Evolutionary conservation across 2,888 invertebrate species (phyloP), one percentile per base, ranked within the genome.

Genomic region (Apamea crenata): DNA sequence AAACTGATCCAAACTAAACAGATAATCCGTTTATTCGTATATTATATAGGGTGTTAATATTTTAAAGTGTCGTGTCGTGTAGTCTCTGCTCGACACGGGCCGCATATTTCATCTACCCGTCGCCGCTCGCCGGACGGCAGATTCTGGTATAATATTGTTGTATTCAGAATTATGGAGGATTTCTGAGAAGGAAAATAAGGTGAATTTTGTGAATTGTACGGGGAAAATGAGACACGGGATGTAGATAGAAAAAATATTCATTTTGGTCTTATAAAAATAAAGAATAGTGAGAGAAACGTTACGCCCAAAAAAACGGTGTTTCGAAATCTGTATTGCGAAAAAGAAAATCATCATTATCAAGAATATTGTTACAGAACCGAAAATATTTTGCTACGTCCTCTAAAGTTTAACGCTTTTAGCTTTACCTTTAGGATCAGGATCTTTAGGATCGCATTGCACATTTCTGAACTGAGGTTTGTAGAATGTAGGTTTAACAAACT

Each of bases 21-120:
- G 82, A 86, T 89, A 85, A 90, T 90, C 81, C 82, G 83, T 87
- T 87, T 83, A 84, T 84, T 80, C 82, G 74, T 76, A 75, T 82
- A 89, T 89, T 88, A 88, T 86, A 88, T 88, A 87, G 85, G 86
- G 87, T 89, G 93, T 91, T 95, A 96, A 96, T 96, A 96, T 96
- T 96, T 95, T 95, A 96, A 95, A 96, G 95, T 95, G 95, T 95
- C 93, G 93, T 95, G 95, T 95, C 96, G 94, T 93, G 94, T 95
- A 93, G 93, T 93, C 93, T 95, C 94, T 95, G 96, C 90, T 96
- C 89, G 89, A 88, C 90, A 83, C 91, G 91, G 93, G 90, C 90
- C 93, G 91, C 94, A 95, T 96, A 96, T 96, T 95, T 96, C 96
- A 96, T 94, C 88, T 89, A 87, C 93, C 92, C 94, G 95, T 95